These are phyloP conservation scores for Aurelia sp. DNA, from an alignment of 30 jellyfish, hydroid and myxozoan species.

Conservation along the genomic window DNA sequence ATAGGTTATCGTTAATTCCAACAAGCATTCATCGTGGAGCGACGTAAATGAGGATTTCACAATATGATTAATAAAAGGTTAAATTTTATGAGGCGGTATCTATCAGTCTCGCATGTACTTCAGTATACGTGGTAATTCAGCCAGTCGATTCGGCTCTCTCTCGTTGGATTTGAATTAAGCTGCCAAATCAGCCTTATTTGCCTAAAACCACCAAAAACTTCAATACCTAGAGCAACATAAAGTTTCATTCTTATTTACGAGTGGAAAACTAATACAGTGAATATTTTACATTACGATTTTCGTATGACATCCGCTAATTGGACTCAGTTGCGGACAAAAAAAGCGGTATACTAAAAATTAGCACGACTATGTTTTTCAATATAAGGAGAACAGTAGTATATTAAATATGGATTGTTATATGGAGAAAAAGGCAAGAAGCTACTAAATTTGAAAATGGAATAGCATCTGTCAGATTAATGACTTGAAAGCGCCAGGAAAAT, in stretches of 20 bases:
- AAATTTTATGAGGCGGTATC: no score
- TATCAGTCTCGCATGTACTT: no score
- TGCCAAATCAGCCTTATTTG: constrained; percentile 7
- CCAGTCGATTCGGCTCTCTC: constrained; percentile 13
- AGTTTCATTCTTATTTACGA: neutral
- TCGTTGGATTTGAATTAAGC: constrained; percentile 32
- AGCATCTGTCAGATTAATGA: constrained; percentile 28
- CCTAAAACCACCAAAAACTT: constrained; percentile 1
- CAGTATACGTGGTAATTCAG: constrained; percentile 1
- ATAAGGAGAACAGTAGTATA: constrained; percentile 31
- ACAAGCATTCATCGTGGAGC: constrained; percentile 4
- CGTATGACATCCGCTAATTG: constrained; percentile 52
- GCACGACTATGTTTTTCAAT: constrained; percentile 39
- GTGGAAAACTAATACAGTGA: constrained; percentile 44
- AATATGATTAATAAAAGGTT: neutral
- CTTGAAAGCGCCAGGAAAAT: constrained; percentile 44
- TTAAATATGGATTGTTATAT: constrained; percentile 23
- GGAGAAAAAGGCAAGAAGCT: constrained; percentile 22
- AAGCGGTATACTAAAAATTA: constrained; percentile 46
- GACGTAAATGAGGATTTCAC: neutral
- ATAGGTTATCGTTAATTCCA: constrained; percentile 14
- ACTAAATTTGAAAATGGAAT: constrained; percentile 16
- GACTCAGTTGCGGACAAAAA: constrained; percentile 3
- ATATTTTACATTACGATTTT: constrained; percentile 15
- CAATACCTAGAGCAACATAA: constrained; percentile 4